phyloP scores from a whole-genome alignment of 1,140 invertebrate species.

The Oryzaephilus surinamensis region DNA sequence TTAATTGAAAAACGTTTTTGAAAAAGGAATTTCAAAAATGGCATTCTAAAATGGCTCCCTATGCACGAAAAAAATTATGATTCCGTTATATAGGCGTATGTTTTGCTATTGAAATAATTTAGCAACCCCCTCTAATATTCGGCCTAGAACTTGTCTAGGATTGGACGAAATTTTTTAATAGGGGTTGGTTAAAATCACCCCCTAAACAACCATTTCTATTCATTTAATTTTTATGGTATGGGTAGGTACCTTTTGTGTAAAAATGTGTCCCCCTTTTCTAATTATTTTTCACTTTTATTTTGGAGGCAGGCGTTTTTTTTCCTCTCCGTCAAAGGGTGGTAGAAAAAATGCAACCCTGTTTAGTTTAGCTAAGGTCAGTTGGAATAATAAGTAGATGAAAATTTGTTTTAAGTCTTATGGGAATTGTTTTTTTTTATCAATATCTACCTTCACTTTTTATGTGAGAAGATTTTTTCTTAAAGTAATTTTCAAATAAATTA shows the following conservation, averaged over 20 bases:
- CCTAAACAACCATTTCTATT: slow-evolving; percentile 2
- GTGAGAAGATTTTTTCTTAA: background rate
- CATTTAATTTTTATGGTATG: slow-evolving; percentile 6
- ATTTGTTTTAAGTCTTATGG: slow-evolving; percentile 6
- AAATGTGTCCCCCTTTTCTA: too few relatives aligned
- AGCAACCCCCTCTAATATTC: slow-evolving; percentile 8
- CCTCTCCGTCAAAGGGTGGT: too few relatives aligned
- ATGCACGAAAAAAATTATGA: slow-evolving; percentile 10
- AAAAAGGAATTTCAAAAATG: background rate
- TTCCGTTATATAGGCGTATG: slow-evolving; percentile 9
- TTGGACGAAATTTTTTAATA: slow-evolving; percentile 6
- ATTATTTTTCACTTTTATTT: too few relatives aligned
- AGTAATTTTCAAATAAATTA: background rate
- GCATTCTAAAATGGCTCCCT: slow-evolving; percentile 7
- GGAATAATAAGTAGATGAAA: slow-evolving; percentile 13
- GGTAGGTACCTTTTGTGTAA: background rate
- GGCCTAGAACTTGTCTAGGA: slow-evolving; percentile 1
- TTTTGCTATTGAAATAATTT: slow-evolving; percentile 15
- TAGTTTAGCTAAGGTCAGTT: slow-evolving; percentile 12
- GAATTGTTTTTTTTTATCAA: slow-evolving; percentile 7
- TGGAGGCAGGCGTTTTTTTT: too few relatives aligned
- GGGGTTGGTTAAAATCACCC: background rate
- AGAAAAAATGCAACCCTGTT: too few relatives aligned
- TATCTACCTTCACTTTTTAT: background rate
- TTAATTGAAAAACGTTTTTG: background rate